Percentiles rank a stretch among this genome's conserved stretches.
phyloP scores from a whole-genome alignment of 2,888 invertebrate species.

The Venusia cambrica region DNA sequence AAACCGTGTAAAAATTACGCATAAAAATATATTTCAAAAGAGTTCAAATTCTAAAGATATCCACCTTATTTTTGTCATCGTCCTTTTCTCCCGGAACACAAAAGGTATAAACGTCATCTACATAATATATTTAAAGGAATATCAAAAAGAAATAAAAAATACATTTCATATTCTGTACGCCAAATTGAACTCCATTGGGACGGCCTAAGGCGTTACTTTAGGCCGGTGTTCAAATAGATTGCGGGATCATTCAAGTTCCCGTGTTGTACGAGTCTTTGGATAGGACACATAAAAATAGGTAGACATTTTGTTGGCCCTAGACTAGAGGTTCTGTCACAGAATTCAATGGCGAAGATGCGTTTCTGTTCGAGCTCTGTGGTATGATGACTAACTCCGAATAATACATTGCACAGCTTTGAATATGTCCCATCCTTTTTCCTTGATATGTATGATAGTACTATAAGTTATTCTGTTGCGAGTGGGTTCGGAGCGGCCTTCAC shows the following conservation, averaged over 20 bases:
- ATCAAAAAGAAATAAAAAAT: constrained; percentile 21
- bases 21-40: constrained; percentile 3
- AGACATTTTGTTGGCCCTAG: no score
- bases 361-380: no score
- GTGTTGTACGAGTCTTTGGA: constrained; percentile 3
- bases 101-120: constrained; percentile 19
- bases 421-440: no score
- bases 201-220: constrained; percentile 9
- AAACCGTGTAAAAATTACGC: no score
- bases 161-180: constrained; percentile 14
- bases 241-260: constrained; percentile 4
- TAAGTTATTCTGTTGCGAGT: no score
- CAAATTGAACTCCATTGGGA: constrained; percentile 12
- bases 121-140: constrained; percentile 16
- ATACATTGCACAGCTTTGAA: no score
- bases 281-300: no score
- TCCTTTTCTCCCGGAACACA: constrained; percentile 13
- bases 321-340: no score
- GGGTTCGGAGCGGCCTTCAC: constrained; percentile 5
- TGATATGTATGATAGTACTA: no score
- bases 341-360: no score
- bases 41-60: background rate
- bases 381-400: no score
- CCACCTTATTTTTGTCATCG: constrained; percentile 11
- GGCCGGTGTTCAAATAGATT: constrained; percentile 7